Evolutionary conservation across 2,888 invertebrate species (phyloP).

Genomic region (Chorisops tibialis): DNA sequence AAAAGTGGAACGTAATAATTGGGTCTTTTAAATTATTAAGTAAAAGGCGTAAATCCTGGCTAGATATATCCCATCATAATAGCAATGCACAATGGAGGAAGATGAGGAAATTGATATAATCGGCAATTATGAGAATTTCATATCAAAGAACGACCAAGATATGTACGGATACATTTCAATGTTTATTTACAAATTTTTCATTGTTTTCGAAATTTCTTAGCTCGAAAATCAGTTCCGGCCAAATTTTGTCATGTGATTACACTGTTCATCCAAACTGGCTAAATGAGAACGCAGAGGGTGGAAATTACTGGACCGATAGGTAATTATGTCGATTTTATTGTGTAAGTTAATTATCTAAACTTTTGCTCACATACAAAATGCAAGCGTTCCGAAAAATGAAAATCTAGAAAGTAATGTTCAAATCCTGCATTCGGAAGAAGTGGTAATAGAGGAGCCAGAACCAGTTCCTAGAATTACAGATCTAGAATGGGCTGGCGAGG

Average conservation of each 20-base stretch:
- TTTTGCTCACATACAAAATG: not conserved
- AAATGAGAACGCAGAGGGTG: slow-evolving; percentile 56
- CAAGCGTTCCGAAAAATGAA: slow-evolving; percentile 33
- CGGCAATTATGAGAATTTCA: slow-evolving; percentile 66
- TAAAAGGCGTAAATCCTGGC: too few relatives aligned
- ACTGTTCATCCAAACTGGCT: slow-evolving; percentile 65
- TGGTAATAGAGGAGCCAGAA: slow-evolving; percentile 33
- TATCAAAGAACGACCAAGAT: slow-evolving; percentile 59
- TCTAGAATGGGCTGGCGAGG: slow-evolving; percentile 28
- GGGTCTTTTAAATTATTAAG: not conserved
- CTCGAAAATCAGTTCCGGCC: slow-evolving; percentile 48
- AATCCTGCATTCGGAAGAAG: slow-evolving; percentile 34
- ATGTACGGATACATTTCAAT: slow-evolving; percentile 54
- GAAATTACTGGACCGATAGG: slow-evolving; percentile 33
- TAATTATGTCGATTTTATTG: slow-evolving; percentile 2
- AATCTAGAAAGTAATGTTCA: slow-evolving; percentile 32
- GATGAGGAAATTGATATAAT: slow-evolving; percentile 72
- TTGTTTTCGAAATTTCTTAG: slow-evolving; percentile 24
- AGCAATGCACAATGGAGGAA: slow-evolving; percentile 57
- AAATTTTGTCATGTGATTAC: slow-evolving; percentile 57
- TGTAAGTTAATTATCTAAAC: not conserved
- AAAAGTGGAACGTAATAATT: not conserved
- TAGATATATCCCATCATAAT: too few relatives aligned
- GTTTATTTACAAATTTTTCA: not conserved
- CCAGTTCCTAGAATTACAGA: slow-evolving; percentile 28